phyloP scores from a whole-genome alignment of 1,140 invertebrate species.

The Dermatophagoides farinae region DNA sequence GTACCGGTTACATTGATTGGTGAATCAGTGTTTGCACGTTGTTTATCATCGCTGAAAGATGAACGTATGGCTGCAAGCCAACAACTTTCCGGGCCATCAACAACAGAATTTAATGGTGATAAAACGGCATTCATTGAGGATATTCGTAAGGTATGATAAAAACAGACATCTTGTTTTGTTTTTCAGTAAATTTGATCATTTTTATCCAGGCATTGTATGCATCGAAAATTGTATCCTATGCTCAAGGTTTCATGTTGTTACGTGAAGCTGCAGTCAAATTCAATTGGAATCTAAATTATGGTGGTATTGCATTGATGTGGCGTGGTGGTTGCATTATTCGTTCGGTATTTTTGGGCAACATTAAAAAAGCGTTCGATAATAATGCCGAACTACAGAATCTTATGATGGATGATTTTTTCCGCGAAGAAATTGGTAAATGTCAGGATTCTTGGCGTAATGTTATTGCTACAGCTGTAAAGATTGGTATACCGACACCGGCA shows the following conservation, averaged over 20 bases:
- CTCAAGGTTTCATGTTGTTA: constrained; percentile 97
- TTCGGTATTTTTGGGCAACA: constrained; percentile 86
- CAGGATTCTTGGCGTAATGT: constrained; percentile 40
- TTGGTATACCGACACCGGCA: constrained; percentile 78
- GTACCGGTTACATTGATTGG: constrained; percentile 91
- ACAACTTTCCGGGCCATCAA: constrained; percentile 44
- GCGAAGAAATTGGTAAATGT: constrained; percentile 51
- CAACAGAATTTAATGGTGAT: constrained; percentile 38
- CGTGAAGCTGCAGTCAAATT: constrained; percentile 74
- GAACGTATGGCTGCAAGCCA: constrained; percentile 62
- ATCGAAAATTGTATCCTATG: constrained; percentile 95
- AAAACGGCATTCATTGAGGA: constrained; percentile 57
- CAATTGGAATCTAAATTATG: constrained; percentile 90
- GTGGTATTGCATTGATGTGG: constrained; percentile 98
- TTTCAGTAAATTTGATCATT: background rate
- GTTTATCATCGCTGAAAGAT: constrained; percentile 65
- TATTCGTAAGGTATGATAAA: constrained; percentile 34
- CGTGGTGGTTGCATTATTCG: constrained; percentile 96
- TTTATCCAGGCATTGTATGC: constrained; percentile 64
- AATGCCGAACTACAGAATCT: constrained; percentile 73
- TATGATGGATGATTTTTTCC: constrained; percentile 87
- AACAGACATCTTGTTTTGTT: background rate
- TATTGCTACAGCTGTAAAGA: constrained; percentile 33
- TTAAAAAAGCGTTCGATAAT: constrained; percentile 83
- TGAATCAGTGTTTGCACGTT: constrained; percentile 91